Conservation (phyloP, 2,113 vertebrate species). For the Bubo blakistoni region DNA sequence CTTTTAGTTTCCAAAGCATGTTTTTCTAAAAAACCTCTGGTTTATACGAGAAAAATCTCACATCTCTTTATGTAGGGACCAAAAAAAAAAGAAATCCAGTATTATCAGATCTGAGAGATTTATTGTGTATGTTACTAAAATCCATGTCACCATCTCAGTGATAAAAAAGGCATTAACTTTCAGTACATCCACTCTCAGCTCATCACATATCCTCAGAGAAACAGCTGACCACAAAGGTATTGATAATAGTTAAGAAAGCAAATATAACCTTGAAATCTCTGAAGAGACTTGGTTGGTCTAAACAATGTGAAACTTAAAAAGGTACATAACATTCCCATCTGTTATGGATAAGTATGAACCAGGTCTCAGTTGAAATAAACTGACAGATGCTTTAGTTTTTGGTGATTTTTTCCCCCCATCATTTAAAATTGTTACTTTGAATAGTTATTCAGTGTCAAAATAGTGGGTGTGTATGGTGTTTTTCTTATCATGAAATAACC, state of each 20-base stretch:
- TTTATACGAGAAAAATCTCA: not conserved
- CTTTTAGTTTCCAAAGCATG: not conserved
- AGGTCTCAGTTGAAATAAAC: not conserved
- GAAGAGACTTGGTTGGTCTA: not conserved
- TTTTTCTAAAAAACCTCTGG: not conserved
- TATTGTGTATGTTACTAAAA: not conserved
- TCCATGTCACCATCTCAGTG: not conserved
- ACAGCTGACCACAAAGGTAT: not conserved
- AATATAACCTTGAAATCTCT: not conserved
- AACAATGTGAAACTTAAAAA: not conserved
- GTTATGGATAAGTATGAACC: not conserved
- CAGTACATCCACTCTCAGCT: not conserved
- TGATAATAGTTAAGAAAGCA: not conserved
- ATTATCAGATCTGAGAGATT: not conserved
- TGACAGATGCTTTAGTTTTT: not conserved
- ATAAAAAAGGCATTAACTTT: not conserved
- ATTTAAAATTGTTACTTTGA: not conserved
- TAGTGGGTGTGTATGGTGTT: not conserved
- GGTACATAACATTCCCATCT: not conserved
- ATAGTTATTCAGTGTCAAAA: not conserved
- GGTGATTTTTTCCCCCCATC: fast-evolving
- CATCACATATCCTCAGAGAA: not conserved
- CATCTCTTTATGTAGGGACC: not conserved
- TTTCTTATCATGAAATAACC: not conserved
- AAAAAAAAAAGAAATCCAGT: not conserved